Conservation (phyloP, 23 tunicate genomes). For the Diplosoma virens region DNA sequence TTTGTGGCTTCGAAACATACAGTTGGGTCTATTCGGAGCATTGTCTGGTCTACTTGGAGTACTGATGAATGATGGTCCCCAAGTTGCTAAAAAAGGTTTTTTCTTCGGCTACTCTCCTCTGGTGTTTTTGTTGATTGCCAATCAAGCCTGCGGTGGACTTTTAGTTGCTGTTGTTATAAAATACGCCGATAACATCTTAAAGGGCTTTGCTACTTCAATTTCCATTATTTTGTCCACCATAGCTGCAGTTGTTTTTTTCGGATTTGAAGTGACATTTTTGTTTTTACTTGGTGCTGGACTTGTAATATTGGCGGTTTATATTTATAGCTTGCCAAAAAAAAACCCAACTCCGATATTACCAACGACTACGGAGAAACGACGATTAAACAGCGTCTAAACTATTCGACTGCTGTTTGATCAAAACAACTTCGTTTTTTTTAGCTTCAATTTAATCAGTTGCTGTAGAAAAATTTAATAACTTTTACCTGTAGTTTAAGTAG, state of each 20-base stretch:
- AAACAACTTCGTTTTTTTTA: too few species aligned
- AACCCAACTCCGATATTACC: too few species aligned
- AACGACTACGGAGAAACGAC: too few species aligned
- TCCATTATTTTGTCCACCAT: slow-evolving; percentile 88
- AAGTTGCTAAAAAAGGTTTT: slow-evolving; percentile 72
- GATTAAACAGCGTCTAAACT: too few species aligned
- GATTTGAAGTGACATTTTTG: slow-evolving; percentile 57
- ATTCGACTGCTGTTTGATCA: too few species aligned
- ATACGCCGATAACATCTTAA: slow-evolving; percentile 91
- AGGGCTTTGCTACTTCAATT: slow-evolving; percentile 94
- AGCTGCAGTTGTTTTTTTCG: slow-evolving; percentile 61
- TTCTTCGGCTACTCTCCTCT: slow-evolving; percentile 76
- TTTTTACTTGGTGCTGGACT: slow-evolving; percentile 78
- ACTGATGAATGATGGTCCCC: slow-evolving; percentile 61
- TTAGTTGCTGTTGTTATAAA: slow-evolving; percentile 94
- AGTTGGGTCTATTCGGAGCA: slow-evolving; percentile 83
- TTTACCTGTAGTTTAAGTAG: too few species aligned
- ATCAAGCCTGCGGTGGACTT: slow-evolving; percentile 86
- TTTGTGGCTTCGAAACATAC: slow-evolving; percentile 87
- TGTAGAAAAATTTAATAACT: too few species aligned
- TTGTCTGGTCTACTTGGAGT: slow-evolving; percentile 76
- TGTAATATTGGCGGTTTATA: slow-evolving; percentile 83
- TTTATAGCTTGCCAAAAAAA: slow-evolving; percentile 88
- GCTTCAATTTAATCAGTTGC: too few species aligned
- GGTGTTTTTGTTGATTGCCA: slow-evolving; percentile 50